Conservation (phyloP, 1,140 invertebrate species). For the Reticulitermes speratus region DNA sequence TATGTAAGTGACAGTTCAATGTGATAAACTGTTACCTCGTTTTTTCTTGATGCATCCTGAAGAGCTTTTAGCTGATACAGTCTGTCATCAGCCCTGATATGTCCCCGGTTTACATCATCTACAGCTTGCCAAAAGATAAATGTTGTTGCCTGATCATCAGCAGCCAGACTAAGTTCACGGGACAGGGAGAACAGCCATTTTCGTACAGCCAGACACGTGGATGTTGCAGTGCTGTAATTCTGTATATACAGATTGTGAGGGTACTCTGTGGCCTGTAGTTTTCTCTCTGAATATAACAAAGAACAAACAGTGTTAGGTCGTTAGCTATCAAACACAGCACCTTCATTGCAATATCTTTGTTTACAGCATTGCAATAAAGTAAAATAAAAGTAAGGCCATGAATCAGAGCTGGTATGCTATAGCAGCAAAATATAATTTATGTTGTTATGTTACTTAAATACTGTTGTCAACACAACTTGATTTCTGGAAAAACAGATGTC, state of each 20-base stretch:
- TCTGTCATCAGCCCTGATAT: slow-evolving; percentile 83
- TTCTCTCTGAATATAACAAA: slow-evolving; percentile 72
- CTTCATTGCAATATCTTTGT: too few relatives aligned
- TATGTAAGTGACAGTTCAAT: too few relatives aligned
- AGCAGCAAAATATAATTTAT: too few relatives aligned
- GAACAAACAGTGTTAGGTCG: slow-evolving; percentile 37
- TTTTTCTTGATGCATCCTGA: slow-evolving; percentile 83
- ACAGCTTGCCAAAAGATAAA: slow-evolving; percentile 87
- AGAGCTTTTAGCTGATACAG: slow-evolving; percentile 94
- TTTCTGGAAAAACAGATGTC: too few relatives aligned
- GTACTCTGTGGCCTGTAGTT: slow-evolving; percentile 89
- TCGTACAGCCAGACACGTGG: slow-evolving; percentile 89
- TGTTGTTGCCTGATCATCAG: slow-evolving; percentile 60
- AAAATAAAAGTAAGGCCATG: too few relatives aligned
- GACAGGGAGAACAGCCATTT: slow-evolving; percentile 91
- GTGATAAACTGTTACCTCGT: slow-evolving; percentile 59
- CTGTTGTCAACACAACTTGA: too few relatives aligned
- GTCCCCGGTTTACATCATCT: slow-evolving; percentile 92
- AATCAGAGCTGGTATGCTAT: too few relatives aligned
- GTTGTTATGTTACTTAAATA: too few relatives aligned
- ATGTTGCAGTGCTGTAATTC: slow-evolving; percentile 98
- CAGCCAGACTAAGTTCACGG: slow-evolving; percentile 69
- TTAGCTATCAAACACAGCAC: background rate
- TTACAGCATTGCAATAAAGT: too few relatives aligned
- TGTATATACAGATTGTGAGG: slow-evolving; percentile 98